phyloP scores from a whole-genome alignment of 2,113 vertebrate genomes.

The Myotis lucifugus region DNA sequence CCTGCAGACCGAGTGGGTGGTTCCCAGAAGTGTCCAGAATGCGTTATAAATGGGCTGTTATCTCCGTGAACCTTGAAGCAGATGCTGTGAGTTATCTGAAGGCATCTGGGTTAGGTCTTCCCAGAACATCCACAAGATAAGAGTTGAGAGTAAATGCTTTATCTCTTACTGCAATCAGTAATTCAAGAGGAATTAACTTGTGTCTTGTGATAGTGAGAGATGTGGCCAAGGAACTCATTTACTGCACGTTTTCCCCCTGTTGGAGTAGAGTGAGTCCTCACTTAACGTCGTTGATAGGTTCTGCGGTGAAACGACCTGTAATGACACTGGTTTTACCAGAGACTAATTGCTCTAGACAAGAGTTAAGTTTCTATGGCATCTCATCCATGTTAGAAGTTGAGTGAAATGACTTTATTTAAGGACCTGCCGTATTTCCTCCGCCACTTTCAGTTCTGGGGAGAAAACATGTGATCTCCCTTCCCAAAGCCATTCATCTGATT shows the following conservation, averaged over 20 bases:
- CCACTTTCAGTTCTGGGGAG: background rate
- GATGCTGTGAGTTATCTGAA: slow-evolving; percentile 18
- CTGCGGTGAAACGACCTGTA: background rate
- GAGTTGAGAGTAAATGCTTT: slow-evolving; percentile 23
- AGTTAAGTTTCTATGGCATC: background rate
- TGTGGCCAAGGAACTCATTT: background rate
- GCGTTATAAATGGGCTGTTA: slow-evolving; percentile 42
- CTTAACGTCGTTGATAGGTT: background rate
- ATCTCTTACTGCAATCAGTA: slow-evolving; percentile 31
- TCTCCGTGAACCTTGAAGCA: slow-evolving; percentile 69
- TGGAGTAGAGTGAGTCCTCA: background rate
- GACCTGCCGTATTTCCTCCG: background rate
- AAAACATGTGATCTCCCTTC: background rate
- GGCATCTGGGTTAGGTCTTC: slow-evolving; percentile 61
- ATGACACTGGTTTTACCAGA: background rate
- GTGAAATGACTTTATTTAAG: background rate
- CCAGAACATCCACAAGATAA: slow-evolving; percentile 64
- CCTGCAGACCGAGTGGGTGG: background rate
- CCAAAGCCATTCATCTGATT: background rate
- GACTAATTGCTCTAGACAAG: background rate
- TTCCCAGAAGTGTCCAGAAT: slow-evolving; percentile 57
- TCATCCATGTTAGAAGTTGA: background rate
- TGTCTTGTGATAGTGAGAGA: background rate
- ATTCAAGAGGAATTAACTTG: slow-evolving; percentile 1
- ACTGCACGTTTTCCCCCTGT: background rate